phyloP scores from a whole-genome alignment of 2,888 invertebrate genomes.

The Yponomeuta cagnagella region DNA sequence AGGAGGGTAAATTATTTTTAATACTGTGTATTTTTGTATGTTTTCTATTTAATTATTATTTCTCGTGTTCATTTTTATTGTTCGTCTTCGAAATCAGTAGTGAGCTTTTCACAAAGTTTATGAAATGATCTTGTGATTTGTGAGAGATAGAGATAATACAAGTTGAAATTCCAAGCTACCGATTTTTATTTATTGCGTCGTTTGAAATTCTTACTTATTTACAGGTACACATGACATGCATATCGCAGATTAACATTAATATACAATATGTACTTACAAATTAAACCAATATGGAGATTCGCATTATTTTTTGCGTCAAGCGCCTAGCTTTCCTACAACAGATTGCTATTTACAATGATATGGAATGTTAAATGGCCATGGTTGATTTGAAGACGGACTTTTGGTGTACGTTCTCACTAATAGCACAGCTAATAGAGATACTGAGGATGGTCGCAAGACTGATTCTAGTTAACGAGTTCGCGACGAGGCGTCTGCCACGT shows the following conservation, averaged over 20 bases:
- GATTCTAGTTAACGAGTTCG: slow-evolving; percentile 18
- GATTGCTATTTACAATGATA: neutral
- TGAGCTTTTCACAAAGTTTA: neutral
- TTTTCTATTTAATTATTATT: neutral
- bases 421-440: neutral
- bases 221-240: neutral
- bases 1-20: too few relatives aligned
- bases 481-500: slow-evolving; percentile 70
- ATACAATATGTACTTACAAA: neutral
- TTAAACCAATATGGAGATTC: neutral
- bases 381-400: neutral
- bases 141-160: neutral
- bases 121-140: neutral
- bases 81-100: neutral
- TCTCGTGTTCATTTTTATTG: neutral
- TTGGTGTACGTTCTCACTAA: too few relatives aligned
- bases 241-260: neutral
- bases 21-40: neutral
- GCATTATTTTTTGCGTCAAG: neutral
- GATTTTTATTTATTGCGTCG: neutral
- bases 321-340: neutral
- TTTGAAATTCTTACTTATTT: neutral
- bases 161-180: neutral
- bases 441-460: too few relatives aligned
- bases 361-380: neutral